Evolutionary conservation across 1,140 invertebrate genomes (phyloP).

Genomic region (Adelges cooleyi): DNA sequence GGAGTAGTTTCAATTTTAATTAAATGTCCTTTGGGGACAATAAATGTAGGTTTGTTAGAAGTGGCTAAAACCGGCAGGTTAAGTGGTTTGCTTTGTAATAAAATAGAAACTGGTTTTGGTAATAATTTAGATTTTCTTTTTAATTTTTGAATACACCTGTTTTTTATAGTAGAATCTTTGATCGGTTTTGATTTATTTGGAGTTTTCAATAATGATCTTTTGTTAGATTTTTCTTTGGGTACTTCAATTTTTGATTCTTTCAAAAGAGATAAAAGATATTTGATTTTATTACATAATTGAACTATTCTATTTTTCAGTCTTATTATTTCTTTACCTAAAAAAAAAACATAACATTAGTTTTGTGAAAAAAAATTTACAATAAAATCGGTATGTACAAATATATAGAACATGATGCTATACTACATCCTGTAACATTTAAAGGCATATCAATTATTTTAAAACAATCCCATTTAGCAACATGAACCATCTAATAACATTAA

Average conservation of each 20-base stretch:
- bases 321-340: conserved; percentile 4
- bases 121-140: conserved; percentile 1
- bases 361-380: too few species aligned
- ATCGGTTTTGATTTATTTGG: neutral
- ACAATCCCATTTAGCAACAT: too few species aligned
- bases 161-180: neutral
- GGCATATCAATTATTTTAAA: too few species aligned
- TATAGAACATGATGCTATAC: too few species aligned
- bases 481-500: too few species aligned
- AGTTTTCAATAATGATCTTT: neutral
- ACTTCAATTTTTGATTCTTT: conserved; percentile 14
- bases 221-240: conserved; percentile 10
- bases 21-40: conserved; percentile 17
- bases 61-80: conserved; percentile 6
- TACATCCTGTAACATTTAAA: too few species aligned
- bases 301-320: conserved; percentile 11
- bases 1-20: conserved; percentile 21
- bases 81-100: conserved; percentile 6
- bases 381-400: too few species aligned
- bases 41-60: conserved; percentile 11
- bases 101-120: conserved; percentile 4
- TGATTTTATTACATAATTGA: conserved; percentile 5
- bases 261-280: neutral
- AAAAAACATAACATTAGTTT: neutral
- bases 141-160: neutral